These are phyloP conservation scores for Adineta ricciae DNA, from an alignment of 2,888 invertebrate species.

Conservation along the genomic window DNA sequence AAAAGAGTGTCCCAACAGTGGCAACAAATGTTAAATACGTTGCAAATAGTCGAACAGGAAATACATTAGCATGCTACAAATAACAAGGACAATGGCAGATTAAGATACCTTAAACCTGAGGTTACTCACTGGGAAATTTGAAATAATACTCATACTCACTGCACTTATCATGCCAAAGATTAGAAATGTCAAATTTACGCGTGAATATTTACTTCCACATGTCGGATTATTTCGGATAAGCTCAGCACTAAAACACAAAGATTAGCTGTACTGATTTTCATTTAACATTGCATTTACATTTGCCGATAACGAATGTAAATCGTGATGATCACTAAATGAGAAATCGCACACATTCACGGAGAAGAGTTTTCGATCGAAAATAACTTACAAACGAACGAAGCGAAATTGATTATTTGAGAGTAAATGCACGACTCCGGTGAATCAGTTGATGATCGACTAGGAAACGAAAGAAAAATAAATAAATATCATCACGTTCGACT, in stretches of 20 bases:
- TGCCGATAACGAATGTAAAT: slow-evolving; percentile 21
- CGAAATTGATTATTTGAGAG: slow-evolving; percentile 9
- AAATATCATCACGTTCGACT: background rate
- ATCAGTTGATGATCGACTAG: slow-evolving; percentile 14
- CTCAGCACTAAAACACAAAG: background rate
- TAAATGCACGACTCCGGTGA: background rate
- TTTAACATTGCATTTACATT: background rate
- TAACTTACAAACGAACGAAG: background rate
- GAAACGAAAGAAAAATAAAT: background rate
- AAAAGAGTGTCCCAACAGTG: background rate
- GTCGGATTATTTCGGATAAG: slow-evolving; percentile 16
- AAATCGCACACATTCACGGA: background rate
- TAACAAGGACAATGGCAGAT: background rate
- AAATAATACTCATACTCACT: background rate
- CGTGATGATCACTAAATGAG: background rate
- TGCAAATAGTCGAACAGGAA: background rate
- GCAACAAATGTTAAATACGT: background rate
- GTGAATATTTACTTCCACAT: slow-evolving; percentile 2
- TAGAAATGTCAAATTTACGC: background rate
- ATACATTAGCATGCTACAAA: slow-evolving; percentile 21
- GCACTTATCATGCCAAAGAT: background rate
- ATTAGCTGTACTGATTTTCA: background rate
- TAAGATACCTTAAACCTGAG: background rate
- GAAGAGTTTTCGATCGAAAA: too few relatives aligned
- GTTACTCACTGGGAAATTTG: slow-evolving; percentile 7